Conservation (phyloP, 2,888 invertebrate genomes). For the Drosophila neutralis region DNA sequence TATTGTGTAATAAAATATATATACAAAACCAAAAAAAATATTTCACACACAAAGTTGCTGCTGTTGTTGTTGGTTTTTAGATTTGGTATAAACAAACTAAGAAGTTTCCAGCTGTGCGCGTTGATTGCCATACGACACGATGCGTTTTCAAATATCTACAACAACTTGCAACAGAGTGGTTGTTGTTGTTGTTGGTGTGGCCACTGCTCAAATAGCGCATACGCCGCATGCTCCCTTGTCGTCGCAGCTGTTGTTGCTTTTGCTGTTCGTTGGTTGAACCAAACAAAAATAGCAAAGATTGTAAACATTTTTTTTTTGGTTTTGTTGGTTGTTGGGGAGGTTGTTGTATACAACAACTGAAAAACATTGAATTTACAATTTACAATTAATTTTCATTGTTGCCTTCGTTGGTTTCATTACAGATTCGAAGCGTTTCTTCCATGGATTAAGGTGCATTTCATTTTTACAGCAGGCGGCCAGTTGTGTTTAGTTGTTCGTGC, state of each 20-base stretch:
- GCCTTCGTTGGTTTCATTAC: constrained; percentile 64
- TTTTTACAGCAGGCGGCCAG: constrained; percentile 48
- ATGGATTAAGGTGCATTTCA: constrained; percentile 61
- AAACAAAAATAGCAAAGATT: constrained; percentile 64
- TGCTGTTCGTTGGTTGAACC: constrained; percentile 19
- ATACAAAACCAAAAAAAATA: constrained; percentile 15
- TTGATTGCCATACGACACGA: constrained; percentile 78
- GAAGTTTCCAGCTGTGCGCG: constrained; percentile 77
- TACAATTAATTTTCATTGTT: constrained; percentile 55
- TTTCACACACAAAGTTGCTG: constrained; percentile 35
- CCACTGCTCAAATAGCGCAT: constrained; percentile 49
- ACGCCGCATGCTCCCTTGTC: constrained; percentile 48
- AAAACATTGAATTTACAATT: constrained; percentile 40
- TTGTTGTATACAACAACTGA: constrained; percentile 13
- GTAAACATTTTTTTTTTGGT: constrained; percentile 50
- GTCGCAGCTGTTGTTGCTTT: constrained; percentile 2
- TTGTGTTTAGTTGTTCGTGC: constrained; percentile 22
- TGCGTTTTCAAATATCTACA: constrained; percentile 72
- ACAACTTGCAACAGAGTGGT: constrained; percentile 34
- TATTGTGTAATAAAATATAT: neutral
- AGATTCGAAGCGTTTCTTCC: constrained; percentile 61
- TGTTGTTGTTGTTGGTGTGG: constrained; percentile 13
- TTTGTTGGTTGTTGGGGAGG: neutral
- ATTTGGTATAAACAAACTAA: constrained; percentile 61
- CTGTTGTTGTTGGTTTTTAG: constrained; percentile 31